Base-by-base conservation (phyloP, 2,797 vertebrate genomes). In the Peromyscus attwateri region DNA sequence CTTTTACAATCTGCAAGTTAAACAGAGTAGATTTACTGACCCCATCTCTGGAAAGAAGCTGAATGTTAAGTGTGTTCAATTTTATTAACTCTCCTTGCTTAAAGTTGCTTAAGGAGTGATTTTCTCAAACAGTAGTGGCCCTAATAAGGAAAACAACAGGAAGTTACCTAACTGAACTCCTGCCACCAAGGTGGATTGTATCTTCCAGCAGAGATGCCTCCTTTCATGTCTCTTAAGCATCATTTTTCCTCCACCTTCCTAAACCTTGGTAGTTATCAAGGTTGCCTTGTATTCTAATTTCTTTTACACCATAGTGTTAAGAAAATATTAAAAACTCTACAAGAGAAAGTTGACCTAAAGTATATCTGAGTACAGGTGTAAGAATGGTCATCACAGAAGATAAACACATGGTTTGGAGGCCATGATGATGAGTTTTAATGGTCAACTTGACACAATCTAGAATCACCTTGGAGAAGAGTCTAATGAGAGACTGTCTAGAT, bases 1-100 rank as follows among this genome's bases (percentile, higher is more conserved):
- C 99, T 98, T 99, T 99, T 88, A 99, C 99, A 77, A 99, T 99
- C 99, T 99, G 99, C 75, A 98, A 98, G 64, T 95, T 71, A 98
- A 96, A 97, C 25, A 96, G 73, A n/a, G 46, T 5, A 68, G 43
- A 37, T n/a, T 81, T 57, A 92, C 81, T 29, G 10, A 80, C 43
- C 29, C 49, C 83, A 76, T 92, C 46, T n/a, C 25, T 49, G 49
- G 49, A 84, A 89, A 93, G 92, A 70, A 92, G 87, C 0, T 16
- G 16, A 93, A 85, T 23, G 12, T 52, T 79, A 94, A 93, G 62
- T 14, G 64, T 64, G 75, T 49, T 34, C 89, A 62, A 27, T 34
- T 87, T 95, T 73, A 73, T 77, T 64, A 73, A 87, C 3, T 9
- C 17, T 55, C 49, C 89, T 77, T 75, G 57, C 70, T 88, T 73